Evolutionary conservation across 1,140 invertebrate genomes (phyloP).

Genomic region (Diorhabda carinulata): DNA sequence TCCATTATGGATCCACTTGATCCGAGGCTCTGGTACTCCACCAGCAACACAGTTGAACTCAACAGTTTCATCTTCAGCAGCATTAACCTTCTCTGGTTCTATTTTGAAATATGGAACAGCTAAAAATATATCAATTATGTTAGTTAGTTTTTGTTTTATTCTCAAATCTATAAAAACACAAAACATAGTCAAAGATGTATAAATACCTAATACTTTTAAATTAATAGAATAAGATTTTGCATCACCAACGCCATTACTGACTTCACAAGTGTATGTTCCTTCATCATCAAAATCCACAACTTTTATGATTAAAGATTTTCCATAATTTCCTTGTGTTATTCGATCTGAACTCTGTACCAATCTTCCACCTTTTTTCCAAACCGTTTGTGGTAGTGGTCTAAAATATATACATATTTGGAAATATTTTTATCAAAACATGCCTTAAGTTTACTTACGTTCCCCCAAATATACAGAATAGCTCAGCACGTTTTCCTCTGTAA

Average conservation of each 20-base stretch:
- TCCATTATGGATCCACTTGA: constrained; percentile 97
- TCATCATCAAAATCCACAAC: constrained; percentile 81
- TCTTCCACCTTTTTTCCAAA: constrained; percentile 80
- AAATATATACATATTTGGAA: constrained; percentile 13
- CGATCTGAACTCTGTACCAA: constrained; percentile 66
- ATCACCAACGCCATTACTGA: constrained; percentile 82
- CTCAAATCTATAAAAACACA: not conserved
- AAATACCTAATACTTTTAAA: constrained; percentile 69
- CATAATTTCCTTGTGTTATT: constrained; percentile 82
- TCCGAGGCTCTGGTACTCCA: constrained; percentile 84
- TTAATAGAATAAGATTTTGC: constrained; percentile 81
- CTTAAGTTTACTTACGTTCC: constrained; percentile 72
- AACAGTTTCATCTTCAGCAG: constrained; percentile 86
- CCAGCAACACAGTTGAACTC: constrained; percentile 83
- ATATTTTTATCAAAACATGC: too few relatives aligned
- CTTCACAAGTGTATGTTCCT: constrained; percentile 86
- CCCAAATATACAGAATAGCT: constrained; percentile 85
- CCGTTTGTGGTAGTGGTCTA: constrained; percentile 71
- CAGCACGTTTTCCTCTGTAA: constrained; percentile 72
- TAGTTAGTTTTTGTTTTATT: not conserved
- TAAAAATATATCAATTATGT: constrained; percentile 36
- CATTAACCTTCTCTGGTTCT: constrained; percentile 85
- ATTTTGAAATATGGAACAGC: constrained; percentile 88
- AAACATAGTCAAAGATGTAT: not conserved
- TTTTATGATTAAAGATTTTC: constrained; percentile 85